Percentiles rank a stretch among this genome's conserved stretches.
Conservation (phyloP, 2,113 vertebrate species). For the Halichoerus grypus region DNA sequence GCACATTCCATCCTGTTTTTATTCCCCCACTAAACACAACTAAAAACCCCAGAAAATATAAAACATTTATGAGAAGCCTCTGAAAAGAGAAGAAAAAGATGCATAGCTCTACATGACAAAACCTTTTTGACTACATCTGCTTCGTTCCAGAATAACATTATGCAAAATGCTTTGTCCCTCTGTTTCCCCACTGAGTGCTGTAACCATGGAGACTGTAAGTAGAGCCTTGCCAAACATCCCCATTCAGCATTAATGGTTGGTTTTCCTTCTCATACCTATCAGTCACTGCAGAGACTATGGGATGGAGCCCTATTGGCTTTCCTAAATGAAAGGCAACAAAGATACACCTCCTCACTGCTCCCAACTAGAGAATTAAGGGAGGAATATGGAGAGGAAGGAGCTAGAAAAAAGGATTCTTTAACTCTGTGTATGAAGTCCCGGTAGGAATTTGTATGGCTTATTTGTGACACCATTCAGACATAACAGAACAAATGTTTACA, state of each 20-base stretch:
- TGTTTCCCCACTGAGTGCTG: background rate
- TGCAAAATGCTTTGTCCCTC: background rate
- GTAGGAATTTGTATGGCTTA: background rate
- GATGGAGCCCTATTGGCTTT: background rate
- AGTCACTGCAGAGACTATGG: background rate
- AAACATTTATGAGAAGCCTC: background rate
- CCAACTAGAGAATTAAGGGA: background rate
- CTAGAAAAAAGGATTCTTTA: background rate
- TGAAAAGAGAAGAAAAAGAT: background rate
- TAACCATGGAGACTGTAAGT: background rate
- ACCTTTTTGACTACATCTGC: background rate
- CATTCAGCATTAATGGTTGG: background rate
- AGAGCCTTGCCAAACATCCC: background rate
- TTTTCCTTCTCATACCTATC: background rate
- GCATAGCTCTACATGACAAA: background rate
- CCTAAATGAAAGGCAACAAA: background rate
- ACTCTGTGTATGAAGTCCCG: background rate
- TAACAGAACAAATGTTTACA: background rate
- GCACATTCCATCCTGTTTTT: background rate
- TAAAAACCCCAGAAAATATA: background rate
- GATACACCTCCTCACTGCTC: background rate
- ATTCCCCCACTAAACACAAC: background rate
- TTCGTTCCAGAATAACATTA: background rate
- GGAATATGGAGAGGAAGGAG: background rate
- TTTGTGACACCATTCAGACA: background rate